A percentile compares a stretch with the other conserved stretches of the same genome.
These are phyloP conservation scores for Polypedilum pembai DNA, from an alignment of 1,140 invertebrate species.

Conservation along the genomic window DNA sequence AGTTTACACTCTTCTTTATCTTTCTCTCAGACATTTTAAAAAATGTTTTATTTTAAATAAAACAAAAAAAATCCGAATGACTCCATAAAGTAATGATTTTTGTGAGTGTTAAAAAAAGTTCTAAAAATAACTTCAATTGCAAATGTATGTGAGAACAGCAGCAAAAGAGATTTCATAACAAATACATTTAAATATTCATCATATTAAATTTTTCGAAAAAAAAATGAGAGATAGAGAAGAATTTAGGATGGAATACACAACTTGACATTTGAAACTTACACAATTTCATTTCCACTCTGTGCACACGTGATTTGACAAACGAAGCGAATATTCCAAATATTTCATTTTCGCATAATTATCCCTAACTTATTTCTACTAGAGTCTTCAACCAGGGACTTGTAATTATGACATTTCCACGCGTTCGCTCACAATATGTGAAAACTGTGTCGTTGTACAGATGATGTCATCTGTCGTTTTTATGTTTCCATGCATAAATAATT, in stretches of 20 bases:
- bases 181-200: not conserved
- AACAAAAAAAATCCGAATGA: not conserved
- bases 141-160: not conserved
- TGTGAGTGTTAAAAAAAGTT: constrained; percentile 1
- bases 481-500: constrained; percentile 4
- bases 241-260: not conserved
- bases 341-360: not conserved
- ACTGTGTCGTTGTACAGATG: not conserved
- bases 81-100: constrained; percentile 7
- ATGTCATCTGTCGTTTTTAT: constrained; percentile 17
- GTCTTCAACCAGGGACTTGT: too few relatives aligned
- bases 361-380: too few relatives aligned
- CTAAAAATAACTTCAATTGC: not conserved
- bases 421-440: too few relatives aligned
- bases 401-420: too few relatives aligned
- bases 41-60: not conserved
- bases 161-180: not conserved
- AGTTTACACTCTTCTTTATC: not conserved
- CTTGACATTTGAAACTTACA: not conserved
- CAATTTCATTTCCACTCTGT: not conserved
- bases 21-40: constrained; percentile 10
- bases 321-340: not conserved
- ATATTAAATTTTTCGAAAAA: not conserved
- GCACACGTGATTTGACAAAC: constrained; percentile 15
- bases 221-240: not conserved